These are phyloP conservation scores for Teleogryllus occipitalis DNA, from an alignment of 1,140 invertebrate species.

Conservation along the genomic window DNA sequence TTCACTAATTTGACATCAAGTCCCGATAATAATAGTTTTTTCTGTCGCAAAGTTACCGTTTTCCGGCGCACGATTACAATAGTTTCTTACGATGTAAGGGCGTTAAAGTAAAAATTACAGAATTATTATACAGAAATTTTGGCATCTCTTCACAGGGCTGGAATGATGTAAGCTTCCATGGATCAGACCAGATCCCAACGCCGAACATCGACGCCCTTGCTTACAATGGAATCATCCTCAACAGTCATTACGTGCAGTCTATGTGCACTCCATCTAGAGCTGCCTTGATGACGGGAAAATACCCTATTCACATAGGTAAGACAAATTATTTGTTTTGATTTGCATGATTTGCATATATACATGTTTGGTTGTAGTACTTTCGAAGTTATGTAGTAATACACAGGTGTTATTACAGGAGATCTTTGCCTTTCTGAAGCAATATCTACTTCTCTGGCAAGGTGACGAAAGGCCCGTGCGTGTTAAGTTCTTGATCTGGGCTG, in stretches of 20 bases:
- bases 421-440: neutral
- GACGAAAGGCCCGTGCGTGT: neutral
- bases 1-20: neutral
- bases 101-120: neutral
- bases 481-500: no score
- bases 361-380: neutral
- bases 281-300: constrained; percentile 71
- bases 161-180: constrained; percentile 86
- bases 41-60: neutral
- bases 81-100: neutral
- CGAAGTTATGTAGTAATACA: neutral
- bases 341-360: neutral
- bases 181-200: constrained; percentile 71
- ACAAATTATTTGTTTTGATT: no score
- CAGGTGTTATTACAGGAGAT: neutral
- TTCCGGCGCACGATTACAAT: neutral
- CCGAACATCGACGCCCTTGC: constrained; percentile 78
- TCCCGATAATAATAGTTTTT: neutral
- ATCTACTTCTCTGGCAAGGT: neutral
- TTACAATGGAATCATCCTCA: constrained; percentile 65
- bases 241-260: constrained; percentile 64
- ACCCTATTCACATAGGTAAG: constrained; percentile 70
- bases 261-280: constrained; percentile 71
- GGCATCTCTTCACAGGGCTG: constrained; percentile 55
- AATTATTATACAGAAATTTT: neutral